These are phyloP conservation scores for Scaptomyza reducta DNA, from an alignment of 2,888 invertebrate genomes.

Conservation along the genomic window DNA sequence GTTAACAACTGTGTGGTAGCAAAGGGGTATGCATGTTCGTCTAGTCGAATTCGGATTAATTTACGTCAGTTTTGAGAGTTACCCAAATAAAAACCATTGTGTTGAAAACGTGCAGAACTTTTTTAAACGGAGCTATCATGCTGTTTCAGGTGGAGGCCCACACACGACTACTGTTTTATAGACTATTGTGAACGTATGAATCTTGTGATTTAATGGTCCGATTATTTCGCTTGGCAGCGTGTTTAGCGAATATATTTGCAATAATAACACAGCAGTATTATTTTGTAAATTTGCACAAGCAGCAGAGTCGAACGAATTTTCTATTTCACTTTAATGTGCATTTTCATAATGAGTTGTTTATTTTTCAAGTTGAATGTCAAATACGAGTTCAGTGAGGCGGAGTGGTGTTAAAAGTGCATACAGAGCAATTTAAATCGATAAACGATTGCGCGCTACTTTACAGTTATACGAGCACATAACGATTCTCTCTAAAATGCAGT, in stretches of 20 bases:
- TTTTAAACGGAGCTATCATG: not conserved
- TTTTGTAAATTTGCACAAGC: conserved; percentile 30
- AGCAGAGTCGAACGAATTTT: conserved; percentile 1
- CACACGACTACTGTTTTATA: conserved; percentile 4
- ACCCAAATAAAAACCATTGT: not conserved
- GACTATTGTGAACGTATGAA: conserved; percentile 18
- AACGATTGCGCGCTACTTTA: conserved; percentile 17
- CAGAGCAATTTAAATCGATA: conserved; percentile 27
- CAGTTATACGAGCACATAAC: conserved; percentile 5
- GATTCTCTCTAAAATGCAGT: not conserved
- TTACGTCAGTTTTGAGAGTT: not conserved
- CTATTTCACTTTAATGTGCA: conserved; percentile 3
- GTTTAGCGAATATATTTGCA: conserved; percentile 1
- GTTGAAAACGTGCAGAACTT: conserved; percentile 1
- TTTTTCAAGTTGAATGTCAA: conserved; percentile 51
- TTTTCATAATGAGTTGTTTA: conserved; percentile 14
- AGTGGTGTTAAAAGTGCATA: not conserved
- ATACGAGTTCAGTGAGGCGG: conserved; percentile 3
- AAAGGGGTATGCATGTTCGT: not conserved
- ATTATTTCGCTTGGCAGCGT: conserved; percentile 40
- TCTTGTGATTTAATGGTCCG: conserved; percentile 8
- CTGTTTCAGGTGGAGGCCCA: not conserved
- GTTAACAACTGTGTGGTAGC: not conserved
- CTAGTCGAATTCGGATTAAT: not conserved
- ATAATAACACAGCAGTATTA: conserved; percentile 9